Conservation (phyloP, 1,140 invertebrate species). For the Bombus waltoni region DNA sequence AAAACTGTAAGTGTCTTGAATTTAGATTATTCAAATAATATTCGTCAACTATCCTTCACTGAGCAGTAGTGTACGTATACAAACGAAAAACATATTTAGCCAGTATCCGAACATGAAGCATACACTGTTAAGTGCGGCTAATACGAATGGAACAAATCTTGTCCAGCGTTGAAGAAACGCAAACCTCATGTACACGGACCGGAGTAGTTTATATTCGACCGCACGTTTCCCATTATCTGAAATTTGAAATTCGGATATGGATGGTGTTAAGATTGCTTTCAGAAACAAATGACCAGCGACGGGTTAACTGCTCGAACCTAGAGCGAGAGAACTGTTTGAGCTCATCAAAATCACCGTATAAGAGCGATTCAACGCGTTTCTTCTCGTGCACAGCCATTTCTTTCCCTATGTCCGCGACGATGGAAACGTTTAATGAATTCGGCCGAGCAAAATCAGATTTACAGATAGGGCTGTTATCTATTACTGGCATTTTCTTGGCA, state of each 20-base stretch:
- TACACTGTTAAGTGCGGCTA: neutral
- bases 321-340: neutral
- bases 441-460: neutral
- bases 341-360: conserved; percentile 30
- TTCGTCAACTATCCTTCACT: no score
- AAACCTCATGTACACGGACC: neutral
- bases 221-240: conserved; percentile 43
- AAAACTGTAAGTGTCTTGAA: no score
- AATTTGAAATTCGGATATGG: conserved; percentile 64
- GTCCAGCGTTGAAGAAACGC: conserved; percentile 1
- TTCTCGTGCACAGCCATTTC: neutral
- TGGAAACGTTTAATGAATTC: conserved; percentile 51
- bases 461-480: neutral
- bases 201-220: conserved; percentile 47
- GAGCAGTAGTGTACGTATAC: neutral
- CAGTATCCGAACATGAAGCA: neutral
- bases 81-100: neutral
- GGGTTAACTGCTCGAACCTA: conserved; percentile 8
- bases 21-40: no score
- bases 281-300: conserved; percentile 18
- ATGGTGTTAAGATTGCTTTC: conserved; percentile 32
- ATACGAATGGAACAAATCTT: neutral
- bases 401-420: neutral
- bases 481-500: neutral
- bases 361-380: neutral